phyloP scores from a whole-genome alignment of 2,888 invertebrate genomes.

The Scrobipalpa atriplicella region DNA sequence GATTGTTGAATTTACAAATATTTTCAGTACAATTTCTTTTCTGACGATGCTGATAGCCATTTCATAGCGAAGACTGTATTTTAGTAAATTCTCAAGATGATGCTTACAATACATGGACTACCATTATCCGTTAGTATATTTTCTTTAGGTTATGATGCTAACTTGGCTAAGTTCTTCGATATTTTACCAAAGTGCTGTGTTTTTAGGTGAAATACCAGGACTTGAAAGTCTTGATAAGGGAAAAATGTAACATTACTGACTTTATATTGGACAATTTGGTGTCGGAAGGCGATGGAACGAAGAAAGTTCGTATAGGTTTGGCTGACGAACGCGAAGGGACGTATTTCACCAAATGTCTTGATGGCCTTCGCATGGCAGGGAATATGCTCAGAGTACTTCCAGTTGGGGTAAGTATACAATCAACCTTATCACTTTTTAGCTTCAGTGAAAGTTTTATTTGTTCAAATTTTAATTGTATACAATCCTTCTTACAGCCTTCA shows the following conservation, averaged over 20 bases:
- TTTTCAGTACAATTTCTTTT: background rate
- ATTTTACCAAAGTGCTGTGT: slow-evolving; percentile 28
- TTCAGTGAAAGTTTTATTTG: no score
- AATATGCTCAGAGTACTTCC: slow-evolving; percentile 57
- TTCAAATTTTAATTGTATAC: background rate
- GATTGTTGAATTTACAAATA: background rate
- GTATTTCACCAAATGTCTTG: slow-evolving; percentile 60
- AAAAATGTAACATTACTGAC: slow-evolving; percentile 63
- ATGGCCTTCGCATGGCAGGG: slow-evolving; percentile 60
- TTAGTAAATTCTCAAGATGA: slow-evolving; percentile 54
- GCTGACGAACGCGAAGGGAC: slow-evolving; percentile 61
- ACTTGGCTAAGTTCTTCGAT: slow-evolving; percentile 1
- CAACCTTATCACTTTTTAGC: no score
- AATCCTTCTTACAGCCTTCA: background rate
- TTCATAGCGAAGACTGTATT: background rate
- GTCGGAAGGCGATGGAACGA: slow-evolving; percentile 52
- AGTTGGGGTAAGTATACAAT: no score
- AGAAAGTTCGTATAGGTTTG: slow-evolving; percentile 67
- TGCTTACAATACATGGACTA: slow-evolving; percentile 70
- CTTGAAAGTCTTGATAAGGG: slow-evolving; percentile 60
- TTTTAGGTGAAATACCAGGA: slow-evolving; percentile 67
- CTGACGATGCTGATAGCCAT: background rate
- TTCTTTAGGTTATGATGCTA: background rate
- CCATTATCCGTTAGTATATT: slow-evolving; percentile 54
- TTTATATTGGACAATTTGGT: slow-evolving; percentile 67